Evolutionary conservation across 2,113 vertebrate genomes (phyloP).

Genomic region (Mus musculus): DNA sequence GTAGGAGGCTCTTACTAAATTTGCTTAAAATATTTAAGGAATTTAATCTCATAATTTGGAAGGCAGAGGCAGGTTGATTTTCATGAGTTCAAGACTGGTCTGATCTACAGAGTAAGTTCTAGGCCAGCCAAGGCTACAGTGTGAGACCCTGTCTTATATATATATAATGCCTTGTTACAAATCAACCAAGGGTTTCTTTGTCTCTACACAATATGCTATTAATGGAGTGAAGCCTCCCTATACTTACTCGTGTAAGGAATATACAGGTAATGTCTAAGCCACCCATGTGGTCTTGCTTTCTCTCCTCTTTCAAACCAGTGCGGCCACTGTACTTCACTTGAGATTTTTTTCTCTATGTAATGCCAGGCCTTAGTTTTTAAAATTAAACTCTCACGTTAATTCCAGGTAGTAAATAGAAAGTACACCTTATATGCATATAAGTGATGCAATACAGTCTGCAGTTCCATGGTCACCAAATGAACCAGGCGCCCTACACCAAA

Average conservation of each 20-base stretch:
- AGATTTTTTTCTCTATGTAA: slow-evolving; percentile 30
- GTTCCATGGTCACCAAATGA: slow-evolving; percentile 60
- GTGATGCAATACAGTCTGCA: slow-evolving; percentile 8
- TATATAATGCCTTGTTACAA: not conserved
- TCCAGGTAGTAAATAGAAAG: slow-evolving; percentile 54
- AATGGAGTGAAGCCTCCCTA: not conserved
- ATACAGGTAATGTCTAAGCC: not conserved
- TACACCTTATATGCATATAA: slow-evolving; percentile 7
- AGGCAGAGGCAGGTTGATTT: not conserved
- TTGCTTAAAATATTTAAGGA: not conserved
- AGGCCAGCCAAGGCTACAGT: not conserved
- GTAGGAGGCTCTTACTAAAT: not conserved
- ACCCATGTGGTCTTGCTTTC: not conserved
- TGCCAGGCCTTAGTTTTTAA: not conserved
- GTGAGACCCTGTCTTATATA: not conserved
- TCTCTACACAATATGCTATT: not conserved
- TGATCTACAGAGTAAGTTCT: not conserved
- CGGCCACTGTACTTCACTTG: not conserved
- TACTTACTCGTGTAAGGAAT: not conserved
- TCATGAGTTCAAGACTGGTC: not conserved
- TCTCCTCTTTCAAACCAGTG: not conserved
- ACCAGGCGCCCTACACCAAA: slow-evolving; percentile 47
- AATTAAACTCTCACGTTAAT: slow-evolving; percentile 33
- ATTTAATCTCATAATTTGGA: not conserved
- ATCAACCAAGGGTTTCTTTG: not conserved